phyloP scores from a whole-genome alignment of 2,797 vertebrate genomes.

The Melanotaenia maccullochi region DNA sequence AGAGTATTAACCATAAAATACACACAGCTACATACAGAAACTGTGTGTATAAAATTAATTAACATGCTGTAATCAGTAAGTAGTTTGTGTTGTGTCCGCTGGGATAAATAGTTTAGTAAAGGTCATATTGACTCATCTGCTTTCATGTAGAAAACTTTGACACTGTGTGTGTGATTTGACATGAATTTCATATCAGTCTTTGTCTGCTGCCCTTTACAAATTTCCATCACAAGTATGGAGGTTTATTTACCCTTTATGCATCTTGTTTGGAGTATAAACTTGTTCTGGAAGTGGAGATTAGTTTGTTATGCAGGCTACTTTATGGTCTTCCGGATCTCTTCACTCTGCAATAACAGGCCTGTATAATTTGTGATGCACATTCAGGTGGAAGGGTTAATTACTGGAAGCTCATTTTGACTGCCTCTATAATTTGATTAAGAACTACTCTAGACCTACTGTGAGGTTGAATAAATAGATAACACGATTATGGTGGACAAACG shows the following conservation, averaged over 20 bases:
- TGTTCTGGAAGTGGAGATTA: slow-evolving; percentile 38
- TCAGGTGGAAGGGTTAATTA: slow-evolving; percentile 82
- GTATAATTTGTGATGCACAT: slow-evolving; percentile 77
- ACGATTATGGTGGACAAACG: slow-evolving; percentile 72
- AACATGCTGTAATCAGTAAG: slow-evolving; percentile 7
- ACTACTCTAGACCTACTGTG: slow-evolving; percentile 77
- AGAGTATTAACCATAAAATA: background rate
- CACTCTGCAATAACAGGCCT: slow-evolving; percentile 62
- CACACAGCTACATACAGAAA: slow-evolving; percentile 11
- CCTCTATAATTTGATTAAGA: slow-evolving; percentile 83
- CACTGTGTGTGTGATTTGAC: slow-evolving; percentile 44
- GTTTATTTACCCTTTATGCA: slow-evolving; percentile 39
- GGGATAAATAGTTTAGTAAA: slow-evolving; percentile 67
- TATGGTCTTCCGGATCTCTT: slow-evolving; percentile 51
- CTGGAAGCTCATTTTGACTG: slow-evolving; percentile 77
- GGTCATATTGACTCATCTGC: slow-evolving; percentile 75
- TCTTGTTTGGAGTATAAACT: slow-evolving; percentile 66
- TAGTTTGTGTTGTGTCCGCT: slow-evolving; percentile 35
- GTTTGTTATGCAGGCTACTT: slow-evolving; percentile 51
- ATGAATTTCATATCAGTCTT: background rate
- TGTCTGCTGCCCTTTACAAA: slow-evolving; percentile 1
- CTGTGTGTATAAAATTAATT: slow-evolving; percentile 2
- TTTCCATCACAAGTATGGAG: background rate
- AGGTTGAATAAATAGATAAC: slow-evolving; percentile 75
- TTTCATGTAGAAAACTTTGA: slow-evolving; percentile 55